These are phyloP conservation scores for Pipa parva DNA, from an alignment of 2,113 vertebrate genomes.

Conservation along the genomic window DNA sequence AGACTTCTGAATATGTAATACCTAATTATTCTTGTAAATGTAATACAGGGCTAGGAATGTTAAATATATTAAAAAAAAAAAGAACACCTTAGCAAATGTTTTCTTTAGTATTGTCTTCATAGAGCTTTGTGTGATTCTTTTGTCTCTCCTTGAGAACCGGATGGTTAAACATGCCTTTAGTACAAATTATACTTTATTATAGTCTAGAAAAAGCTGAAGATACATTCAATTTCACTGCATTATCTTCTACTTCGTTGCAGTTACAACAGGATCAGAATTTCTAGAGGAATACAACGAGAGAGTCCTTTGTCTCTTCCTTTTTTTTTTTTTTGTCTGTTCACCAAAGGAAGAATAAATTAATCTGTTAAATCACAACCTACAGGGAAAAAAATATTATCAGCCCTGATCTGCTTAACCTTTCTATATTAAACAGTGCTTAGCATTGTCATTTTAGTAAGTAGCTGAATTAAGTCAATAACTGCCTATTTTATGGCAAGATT, in stretches of 20 bases:
- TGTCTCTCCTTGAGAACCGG: slow-evolving; percentile 31
- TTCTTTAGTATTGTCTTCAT: slow-evolving; percentile 25
- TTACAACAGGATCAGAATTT: slow-evolving; percentile 52
- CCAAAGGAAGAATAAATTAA: slow-evolving; percentile 56
- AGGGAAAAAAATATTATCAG: slow-evolving; percentile 48
- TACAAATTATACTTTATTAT: slow-evolving; percentile 46
- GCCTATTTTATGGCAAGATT: not conserved
- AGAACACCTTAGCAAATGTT: slow-evolving; percentile 35
- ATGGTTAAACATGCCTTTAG: slow-evolving; percentile 45
- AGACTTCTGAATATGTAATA: slow-evolving; percentile 42
- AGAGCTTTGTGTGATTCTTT: slow-evolving; percentile 6
- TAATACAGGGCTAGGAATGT: slow-evolving; percentile 32
- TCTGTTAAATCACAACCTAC: slow-evolving; percentile 46
- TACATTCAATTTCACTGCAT: slow-evolving; percentile 47
- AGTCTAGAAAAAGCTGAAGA: slow-evolving; percentile 47
- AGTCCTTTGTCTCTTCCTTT: slow-evolving; percentile 43
- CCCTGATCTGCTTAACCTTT: slow-evolving; percentile 51
- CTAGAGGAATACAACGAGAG: slow-evolving; percentile 11
- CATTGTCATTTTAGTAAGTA: slow-evolving; percentile 46
- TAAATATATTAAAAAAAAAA: slow-evolving; percentile 21
- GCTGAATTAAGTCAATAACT: slow-evolving; percentile 41
- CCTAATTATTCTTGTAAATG: slow-evolving; percentile 36
- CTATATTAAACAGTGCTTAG: slow-evolving; percentile 51
- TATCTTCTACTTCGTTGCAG: slow-evolving; percentile 44
- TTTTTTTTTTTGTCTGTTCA: slow-evolving; percentile 46